Evolutionary conservation across 1,140 invertebrate genomes (phyloP).

Genomic region (Agrypnia vestita): DNA sequence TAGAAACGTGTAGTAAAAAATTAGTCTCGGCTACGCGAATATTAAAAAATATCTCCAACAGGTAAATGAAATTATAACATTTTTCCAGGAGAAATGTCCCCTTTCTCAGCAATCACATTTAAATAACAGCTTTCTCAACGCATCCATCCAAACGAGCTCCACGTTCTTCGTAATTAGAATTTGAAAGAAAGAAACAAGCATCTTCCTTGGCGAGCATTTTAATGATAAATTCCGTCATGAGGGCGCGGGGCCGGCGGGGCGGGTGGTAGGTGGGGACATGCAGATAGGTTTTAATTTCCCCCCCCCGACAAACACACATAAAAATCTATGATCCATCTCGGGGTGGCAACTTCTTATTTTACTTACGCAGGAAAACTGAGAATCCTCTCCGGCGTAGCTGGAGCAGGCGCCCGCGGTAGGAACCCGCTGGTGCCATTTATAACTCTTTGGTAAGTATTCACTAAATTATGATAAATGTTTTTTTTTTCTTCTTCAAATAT

Average conservation of each 20-base stretch:
- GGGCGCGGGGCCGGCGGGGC: not conserved
- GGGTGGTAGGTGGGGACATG: constrained; percentile 4
- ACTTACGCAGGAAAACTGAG: constrained; percentile 57
- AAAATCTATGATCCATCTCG: constrained; percentile 62
- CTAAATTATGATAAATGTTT: no score
- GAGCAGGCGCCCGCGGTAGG: not conserved
- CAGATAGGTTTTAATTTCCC: constrained; percentile 60
- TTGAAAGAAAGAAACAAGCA: constrained; percentile 46
- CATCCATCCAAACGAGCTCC: constrained; percentile 37
- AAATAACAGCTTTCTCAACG: constrained; percentile 45
- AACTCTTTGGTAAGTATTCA: no score
- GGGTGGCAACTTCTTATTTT: constrained; percentile 60
- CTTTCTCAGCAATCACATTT: constrained; percentile 29
- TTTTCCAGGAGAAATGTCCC: constrained; percentile 20
- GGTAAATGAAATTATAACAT: constrained; percentile 35
- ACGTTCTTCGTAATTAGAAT: constrained; percentile 44
- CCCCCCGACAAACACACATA: constrained; percentile 59
- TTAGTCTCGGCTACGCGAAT: not conserved
- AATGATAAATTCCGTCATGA: constrained; percentile 45
- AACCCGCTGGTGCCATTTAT: not conserved
- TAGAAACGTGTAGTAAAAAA: not conserved
- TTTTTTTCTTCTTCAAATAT: no score
- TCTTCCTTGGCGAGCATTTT: constrained; percentile 42
- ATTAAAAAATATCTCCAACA: not conserved
- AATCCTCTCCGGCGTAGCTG: constrained; percentile 25